phyloP scores from a whole-genome alignment of 2,888 invertebrate species.

The Tuberolachnus salignus region DNA sequence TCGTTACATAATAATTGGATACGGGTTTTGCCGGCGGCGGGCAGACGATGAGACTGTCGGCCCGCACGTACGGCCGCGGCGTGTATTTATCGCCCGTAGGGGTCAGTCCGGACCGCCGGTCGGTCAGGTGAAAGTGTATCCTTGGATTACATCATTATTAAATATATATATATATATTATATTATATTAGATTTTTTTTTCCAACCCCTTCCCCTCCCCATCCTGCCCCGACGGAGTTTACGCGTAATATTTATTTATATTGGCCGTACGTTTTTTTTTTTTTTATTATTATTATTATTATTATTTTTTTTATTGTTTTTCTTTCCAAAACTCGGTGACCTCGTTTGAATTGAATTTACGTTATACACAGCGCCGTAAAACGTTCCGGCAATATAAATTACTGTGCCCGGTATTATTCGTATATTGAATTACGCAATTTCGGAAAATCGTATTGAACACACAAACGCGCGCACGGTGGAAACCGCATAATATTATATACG shows the following conservation, averaged over 20 bases:
- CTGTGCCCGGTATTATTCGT: background rate
- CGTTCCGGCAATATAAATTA: slow-evolving; percentile 33
- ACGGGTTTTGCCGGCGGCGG: slow-evolving; percentile 29
- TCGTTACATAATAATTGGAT: slow-evolving; percentile 15
- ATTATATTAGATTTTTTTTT: slow-evolving; percentile 31
- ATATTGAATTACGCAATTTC: slow-evolving; percentile 28
- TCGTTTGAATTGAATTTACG: slow-evolving; percentile 31
- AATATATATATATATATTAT: background rate
- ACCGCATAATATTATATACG: too few species aligned
- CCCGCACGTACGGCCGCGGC: background rate
- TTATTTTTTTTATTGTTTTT: background rate
- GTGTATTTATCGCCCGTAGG: slow-evolving; percentile 33
- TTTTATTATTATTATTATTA: background rate
- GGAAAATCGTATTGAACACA: background rate
- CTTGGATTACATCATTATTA: slow-evolving; percentile 52
- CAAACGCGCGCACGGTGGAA: too few species aligned
- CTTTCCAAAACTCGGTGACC: slow-evolving; percentile 34
- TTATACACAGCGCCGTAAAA: background rate
- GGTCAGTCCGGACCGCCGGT: slow-evolving; percentile 49
- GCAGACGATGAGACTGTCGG: slow-evolving; percentile 51
- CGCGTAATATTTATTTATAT: background rate
- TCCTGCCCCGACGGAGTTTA: background rate
- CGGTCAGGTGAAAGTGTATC: slow-evolving; percentile 55
- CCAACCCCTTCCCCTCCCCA: background rate
- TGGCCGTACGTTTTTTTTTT: background rate